Percentiles rank a stretch among this genome's conserved stretches.
These are phyloP conservation scores for Mormyrops attenuatus DNA, from an alignment of 2,797 vertebrate genomes.

Conservation along the genomic window DNA sequence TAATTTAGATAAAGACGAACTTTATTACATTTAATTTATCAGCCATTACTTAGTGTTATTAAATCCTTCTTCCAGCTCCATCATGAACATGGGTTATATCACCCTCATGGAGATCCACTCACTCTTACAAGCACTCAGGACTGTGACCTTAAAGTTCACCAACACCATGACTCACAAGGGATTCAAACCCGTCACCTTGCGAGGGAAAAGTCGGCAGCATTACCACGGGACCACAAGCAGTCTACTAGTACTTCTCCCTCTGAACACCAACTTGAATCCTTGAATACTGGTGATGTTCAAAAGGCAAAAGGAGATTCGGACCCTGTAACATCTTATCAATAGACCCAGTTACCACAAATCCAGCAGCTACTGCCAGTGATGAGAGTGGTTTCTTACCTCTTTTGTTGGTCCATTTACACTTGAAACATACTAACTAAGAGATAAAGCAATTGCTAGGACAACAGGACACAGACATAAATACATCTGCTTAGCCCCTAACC, in stretches of 20 bases:
- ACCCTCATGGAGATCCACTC: background rate
- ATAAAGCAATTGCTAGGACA: background rate
- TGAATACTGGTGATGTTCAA: background rate
- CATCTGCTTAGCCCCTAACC: background rate
- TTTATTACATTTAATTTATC: background rate
- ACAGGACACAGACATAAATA: background rate
- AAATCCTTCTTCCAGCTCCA: background rate
- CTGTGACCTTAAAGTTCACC: background rate
- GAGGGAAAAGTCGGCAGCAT: background rate
- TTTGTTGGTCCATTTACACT: background rate
- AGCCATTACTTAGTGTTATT: background rate
- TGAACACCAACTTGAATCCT: background rate
- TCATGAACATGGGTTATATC: background rate
- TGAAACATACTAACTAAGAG: background rate
- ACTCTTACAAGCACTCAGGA: background rate
- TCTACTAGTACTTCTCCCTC: background rate
- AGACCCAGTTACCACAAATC: background rate
- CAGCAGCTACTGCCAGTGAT: background rate
- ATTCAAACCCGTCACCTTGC: background rate
- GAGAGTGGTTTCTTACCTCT: background rate
- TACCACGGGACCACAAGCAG: background rate
- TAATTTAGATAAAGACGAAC: background rate
- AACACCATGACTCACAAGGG: background rate
- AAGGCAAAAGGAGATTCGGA: background rate
- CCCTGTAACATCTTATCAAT: background rate